phyloP scores from a whole-genome alignment of 2,113 vertebrate species.

The Mesitornis unicolor region DNA sequence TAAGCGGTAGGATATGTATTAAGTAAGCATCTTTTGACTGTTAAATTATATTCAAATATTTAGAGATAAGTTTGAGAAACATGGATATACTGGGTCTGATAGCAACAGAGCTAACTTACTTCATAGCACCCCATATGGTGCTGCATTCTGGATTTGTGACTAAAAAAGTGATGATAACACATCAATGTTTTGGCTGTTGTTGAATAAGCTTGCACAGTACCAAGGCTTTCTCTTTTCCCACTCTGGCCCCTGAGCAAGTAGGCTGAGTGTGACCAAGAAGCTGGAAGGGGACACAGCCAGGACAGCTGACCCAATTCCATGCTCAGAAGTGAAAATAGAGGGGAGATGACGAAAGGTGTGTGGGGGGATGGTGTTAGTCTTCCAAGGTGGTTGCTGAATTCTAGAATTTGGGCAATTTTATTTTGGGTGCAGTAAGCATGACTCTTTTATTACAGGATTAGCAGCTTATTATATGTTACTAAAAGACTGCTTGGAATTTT shows the following conservation, averaged over 20 bases:
- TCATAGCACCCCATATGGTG: not conserved
- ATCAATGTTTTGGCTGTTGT: not conserved
- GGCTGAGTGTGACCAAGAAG: not conserved
- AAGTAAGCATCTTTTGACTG: not conserved
- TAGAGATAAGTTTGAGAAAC: not conserved
- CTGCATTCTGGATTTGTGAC: not conserved
- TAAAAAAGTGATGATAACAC: not conserved
- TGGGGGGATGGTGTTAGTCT: accelerated
- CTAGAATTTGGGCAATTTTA: not conserved
- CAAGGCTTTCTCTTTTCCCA: not conserved
- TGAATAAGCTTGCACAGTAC: not conserved
- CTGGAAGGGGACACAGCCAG: not conserved
- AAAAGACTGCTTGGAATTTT: not conserved
- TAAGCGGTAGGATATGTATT: not conserved
- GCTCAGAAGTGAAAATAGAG: not conserved
- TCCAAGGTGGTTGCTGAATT: not conserved
- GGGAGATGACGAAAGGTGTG: not conserved
- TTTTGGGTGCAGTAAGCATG: not conserved
- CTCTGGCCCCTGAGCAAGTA: not conserved
- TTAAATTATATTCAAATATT: not conserved
- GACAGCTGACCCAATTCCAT: not conserved
- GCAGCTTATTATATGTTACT: not conserved
- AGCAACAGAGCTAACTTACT: not conserved
- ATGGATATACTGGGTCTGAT: not conserved
- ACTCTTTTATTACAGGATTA: not conserved